phyloP scores from a whole-genome alignment of 2,113 vertebrate genomes.

The Abramis brama region DNA sequence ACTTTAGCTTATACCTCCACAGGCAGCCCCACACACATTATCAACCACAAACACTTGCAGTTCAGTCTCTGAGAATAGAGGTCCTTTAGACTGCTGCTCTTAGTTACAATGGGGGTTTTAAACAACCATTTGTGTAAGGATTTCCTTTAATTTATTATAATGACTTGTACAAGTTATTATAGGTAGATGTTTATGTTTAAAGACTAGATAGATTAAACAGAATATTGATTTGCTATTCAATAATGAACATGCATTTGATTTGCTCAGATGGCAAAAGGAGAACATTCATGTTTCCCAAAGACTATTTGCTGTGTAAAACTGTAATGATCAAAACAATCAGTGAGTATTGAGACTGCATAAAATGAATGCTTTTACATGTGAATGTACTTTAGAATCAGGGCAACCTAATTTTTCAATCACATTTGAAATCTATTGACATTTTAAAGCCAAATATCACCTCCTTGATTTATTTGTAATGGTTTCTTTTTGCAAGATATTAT shows the following conservation, averaged over 20 bases:
- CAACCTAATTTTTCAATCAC: background rate
- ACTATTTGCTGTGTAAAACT: constrained; percentile 16
- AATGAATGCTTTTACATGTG: constrained; percentile 1
- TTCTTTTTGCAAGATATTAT: background rate
- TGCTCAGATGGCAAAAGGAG: background rate
- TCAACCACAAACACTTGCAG: constrained; percentile 12
- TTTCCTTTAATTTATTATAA: constrained; percentile 41
- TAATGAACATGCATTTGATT: background rate
- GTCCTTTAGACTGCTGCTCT: constrained; percentile 17
- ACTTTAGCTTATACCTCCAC: constrained; percentile 33
- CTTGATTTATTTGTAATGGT: background rate
- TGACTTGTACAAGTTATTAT: background rate
- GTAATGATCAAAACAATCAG: constrained; percentile 2
- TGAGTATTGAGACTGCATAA: background rate
- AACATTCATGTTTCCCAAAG: constrained; percentile 22
- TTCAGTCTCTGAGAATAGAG: constrained; percentile 31
- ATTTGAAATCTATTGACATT: background rate
- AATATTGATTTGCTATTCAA: background rate
- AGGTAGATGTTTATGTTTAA: constrained; percentile 3
- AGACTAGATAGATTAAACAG: background rate
- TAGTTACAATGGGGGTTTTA: background rate
- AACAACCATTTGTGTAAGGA: background rate
- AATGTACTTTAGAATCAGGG: constrained; percentile 14
- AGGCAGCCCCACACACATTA: constrained; percentile 29
- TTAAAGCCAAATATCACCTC: constrained; percentile 12